A percentile compares a stretch with the other conserved stretches of the same genome.
Conservation (phyloP, 2,113 vertebrate species). For the Ciconia maguari region DNA sequence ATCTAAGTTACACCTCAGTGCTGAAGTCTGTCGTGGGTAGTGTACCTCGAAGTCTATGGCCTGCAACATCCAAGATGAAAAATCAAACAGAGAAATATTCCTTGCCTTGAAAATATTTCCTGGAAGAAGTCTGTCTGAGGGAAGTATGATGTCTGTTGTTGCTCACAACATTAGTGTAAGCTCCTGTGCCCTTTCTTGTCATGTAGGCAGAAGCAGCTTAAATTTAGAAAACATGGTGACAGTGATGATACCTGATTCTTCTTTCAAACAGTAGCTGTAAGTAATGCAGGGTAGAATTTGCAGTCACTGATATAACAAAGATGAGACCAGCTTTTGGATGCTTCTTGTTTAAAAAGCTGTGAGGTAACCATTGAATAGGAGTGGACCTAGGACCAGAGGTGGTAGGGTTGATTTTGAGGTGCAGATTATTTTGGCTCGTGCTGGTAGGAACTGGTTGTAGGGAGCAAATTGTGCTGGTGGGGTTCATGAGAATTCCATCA, state of each 20-base stretch:
- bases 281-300: neutral
- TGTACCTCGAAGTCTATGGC: neutral
- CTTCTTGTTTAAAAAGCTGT: neutral
- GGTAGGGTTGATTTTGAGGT: neutral
- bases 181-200: neutral
- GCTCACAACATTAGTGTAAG: neutral
- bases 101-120: neutral
- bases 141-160: neutral
- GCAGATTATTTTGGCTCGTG: neutral
- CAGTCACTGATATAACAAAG: neutral
- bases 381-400: neutral
- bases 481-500: neutral
- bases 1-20: neutral
- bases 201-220: neutral
- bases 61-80: neutral
- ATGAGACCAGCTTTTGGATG: neutral
- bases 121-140: neutral
- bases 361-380: neutral
- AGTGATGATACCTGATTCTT: neutral
- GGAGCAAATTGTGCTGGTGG: neutral
- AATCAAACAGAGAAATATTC: neutral
- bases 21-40: neutral
- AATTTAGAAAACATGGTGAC: neutral
- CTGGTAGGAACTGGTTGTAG: neutral
- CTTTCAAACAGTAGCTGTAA: too few relatives aligned